Conservation (phyloP, 2,113 vertebrate genomes). For the Elaphurus davidianus region DNA sequence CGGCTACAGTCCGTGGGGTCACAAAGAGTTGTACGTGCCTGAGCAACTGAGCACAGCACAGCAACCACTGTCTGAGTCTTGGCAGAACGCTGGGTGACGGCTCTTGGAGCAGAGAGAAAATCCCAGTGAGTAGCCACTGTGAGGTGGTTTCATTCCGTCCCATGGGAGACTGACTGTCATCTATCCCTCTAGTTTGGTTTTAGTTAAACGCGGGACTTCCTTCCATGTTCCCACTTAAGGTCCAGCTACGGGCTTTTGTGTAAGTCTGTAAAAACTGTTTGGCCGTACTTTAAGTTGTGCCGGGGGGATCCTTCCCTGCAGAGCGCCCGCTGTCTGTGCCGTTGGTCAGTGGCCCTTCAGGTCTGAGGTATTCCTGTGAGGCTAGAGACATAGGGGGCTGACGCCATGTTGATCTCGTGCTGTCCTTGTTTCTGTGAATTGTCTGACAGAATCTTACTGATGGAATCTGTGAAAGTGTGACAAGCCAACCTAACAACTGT, state of each 20-base stretch:
- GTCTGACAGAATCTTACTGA: too few relatives aligned
- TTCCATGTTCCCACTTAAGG: neutral
- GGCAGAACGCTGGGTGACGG: too few relatives aligned
- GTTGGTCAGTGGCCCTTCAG: neutral
- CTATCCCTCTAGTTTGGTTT: neutral
- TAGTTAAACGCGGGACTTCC: neutral
- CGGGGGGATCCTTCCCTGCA: neutral
- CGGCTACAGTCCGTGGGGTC: too few relatives aligned
- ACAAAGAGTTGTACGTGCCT: too few relatives aligned
- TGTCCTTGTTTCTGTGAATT: too few relatives aligned
- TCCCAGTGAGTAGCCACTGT: neutral
- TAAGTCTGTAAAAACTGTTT: neutral
- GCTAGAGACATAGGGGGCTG: too few relatives aligned
- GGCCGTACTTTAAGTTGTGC: neutral
- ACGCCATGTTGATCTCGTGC: neutral
- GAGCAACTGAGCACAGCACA: too few relatives aligned
- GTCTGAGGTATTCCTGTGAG: neutral
- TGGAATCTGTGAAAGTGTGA: neutral
- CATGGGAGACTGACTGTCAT: neutral
- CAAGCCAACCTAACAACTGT: neutral
- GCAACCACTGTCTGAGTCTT: neutral
- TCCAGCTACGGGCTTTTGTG: neutral
- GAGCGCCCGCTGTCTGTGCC: neutral
- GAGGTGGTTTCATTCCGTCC: neutral
- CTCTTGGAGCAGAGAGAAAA: neutral